Base-by-base conservation (phyloP, 30 jellyfish, hydroid and myxozoan species). In the Hydractinia symbiolongicarpus region DNA sequence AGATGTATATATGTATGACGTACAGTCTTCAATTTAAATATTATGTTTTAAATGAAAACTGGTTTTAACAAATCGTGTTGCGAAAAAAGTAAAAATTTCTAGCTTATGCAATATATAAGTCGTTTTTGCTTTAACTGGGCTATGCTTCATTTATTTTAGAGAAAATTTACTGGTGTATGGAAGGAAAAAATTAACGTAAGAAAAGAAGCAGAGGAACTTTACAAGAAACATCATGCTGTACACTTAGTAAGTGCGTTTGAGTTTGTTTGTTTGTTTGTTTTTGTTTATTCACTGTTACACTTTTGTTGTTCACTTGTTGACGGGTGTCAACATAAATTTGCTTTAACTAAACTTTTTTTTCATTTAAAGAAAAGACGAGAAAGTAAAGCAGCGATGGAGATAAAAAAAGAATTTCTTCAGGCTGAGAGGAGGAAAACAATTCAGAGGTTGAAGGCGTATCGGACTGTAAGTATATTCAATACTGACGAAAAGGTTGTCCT, bases 211-310 rank as follows among this genome's bases (percentile, higher is more conserved):
- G 95, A 90, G 64, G 97, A 84, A 7, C 81, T 80, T 78, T 90
- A 51, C 82, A 76, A 84, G 6, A 72, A 73, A 84, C 97, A 90
- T 68, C 97, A 90, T 76, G 60, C 89, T 4, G 85, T 90, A 58
- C 97, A 90, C 69, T 40, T 79, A 5, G 97, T 90, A 73, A 83
- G 74, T 64, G 40, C 19, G 4, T 16, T 13, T 58, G 15, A 0
- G 19, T 16, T 68, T 30, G 50, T 58, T 58, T 30, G 69, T 58
- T 13, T 58, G 15, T 58, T 11, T 58, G 69, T 58, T 16, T 16
- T 16, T 16, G 15, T 58, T 58, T 58, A 3, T 13, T 16, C n/a
- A n/a, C n/a, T n/a, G n/a, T n/a, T 13, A 58, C 17, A 16, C 19
- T 16, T 58, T 11, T 58, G 19, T 16, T 58, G 69, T 11, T 16